Conservation (phyloP, 2,888 invertebrate species). For the Oasisia sp. region DNA sequence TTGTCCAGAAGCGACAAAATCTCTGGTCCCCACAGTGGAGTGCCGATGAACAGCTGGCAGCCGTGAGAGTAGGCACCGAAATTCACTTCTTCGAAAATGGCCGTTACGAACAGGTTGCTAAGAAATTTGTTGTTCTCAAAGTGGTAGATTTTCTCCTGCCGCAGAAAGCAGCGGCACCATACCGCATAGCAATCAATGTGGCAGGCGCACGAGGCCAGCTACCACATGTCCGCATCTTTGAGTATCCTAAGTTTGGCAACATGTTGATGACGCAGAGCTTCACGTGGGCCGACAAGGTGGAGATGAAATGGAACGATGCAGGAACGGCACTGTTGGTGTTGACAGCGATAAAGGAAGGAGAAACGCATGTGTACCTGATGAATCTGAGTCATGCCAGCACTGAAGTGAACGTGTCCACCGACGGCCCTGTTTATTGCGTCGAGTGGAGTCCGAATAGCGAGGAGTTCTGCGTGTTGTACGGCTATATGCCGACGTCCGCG, state of each 20-base stretch:
- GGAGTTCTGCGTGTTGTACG: slow-evolving; percentile 95
- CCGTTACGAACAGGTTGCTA: slow-evolving; percentile 64
- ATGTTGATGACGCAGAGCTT: slow-evolving; percentile 90
- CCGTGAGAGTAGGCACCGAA: slow-evolving; percentile 79
- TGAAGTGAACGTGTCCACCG: slow-evolving; percentile 64
- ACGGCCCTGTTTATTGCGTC: slow-evolving; percentile 85
- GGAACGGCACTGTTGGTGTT: slow-evolving; percentile 81
- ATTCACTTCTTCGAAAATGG: slow-evolving; percentile 85
- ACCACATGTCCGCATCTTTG: slow-evolving; percentile 84
- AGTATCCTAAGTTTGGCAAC: slow-evolving; percentile 81
- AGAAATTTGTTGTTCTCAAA: slow-evolving; percentile 73
- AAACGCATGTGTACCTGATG: not conserved
- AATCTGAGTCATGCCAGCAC: not conserved
- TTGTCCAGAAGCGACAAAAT: slow-evolving; percentile 12
- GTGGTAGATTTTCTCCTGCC: slow-evolving; percentile 79
- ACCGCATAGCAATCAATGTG: slow-evolving; percentile 79
- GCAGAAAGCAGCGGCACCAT: slow-evolving; percentile 70
- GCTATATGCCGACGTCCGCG: slow-evolving; percentile 87
- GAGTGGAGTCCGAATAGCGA: slow-evolving; percentile 89
- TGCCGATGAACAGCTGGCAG: slow-evolving; percentile 67
- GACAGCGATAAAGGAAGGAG: slow-evolving; percentile 74
- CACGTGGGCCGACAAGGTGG: slow-evolving; percentile 79
- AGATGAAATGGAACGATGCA: slow-evolving; percentile 88
- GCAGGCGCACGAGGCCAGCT: slow-evolving; percentile 80
- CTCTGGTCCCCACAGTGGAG: slow-evolving; percentile 67